phyloP scores from a whole-genome alignment of 2,797 vertebrate species.

The Parotocinclus haroldoi region DNA sequence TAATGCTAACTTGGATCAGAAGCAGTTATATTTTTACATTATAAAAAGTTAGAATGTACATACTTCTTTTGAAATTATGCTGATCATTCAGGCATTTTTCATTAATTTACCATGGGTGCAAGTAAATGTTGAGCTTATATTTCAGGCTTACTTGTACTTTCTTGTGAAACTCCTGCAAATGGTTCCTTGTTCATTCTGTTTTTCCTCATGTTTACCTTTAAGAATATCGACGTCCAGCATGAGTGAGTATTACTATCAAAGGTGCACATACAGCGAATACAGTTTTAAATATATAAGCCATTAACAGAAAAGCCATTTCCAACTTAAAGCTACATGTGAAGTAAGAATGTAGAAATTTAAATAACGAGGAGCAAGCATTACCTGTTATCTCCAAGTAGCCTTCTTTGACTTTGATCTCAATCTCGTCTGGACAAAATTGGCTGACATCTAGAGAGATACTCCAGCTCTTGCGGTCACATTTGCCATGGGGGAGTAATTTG shows the following conservation, averaged over 20 bases:
- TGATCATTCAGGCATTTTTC: too few species aligned
- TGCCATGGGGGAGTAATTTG: conserved; percentile 17
- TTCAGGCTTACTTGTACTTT: conserved; percentile 70
- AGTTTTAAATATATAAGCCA: too few species aligned
- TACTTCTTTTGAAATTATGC: too few species aligned
- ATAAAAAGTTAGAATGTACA: too few species aligned
- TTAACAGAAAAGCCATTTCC: too few species aligned
- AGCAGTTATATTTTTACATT: too few species aligned
- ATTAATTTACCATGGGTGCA: too few species aligned
- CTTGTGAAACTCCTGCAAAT: conserved; percentile 72
- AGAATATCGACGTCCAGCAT: conserved; percentile 32
- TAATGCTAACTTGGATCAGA: too few species aligned
- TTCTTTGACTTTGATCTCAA: conserved; percentile 60
- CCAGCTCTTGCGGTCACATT: conserved; percentile 54
- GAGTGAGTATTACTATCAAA: neutral
- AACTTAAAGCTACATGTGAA: neutral
- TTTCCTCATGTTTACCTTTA: conserved; percentile 69
- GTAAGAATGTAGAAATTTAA: neutral
- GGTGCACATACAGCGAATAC: neutral
- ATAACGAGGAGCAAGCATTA: conserved; percentile 41
- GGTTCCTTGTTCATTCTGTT: conserved; percentile 64
- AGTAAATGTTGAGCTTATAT: too few species aligned
- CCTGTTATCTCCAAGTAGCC: conserved; percentile 71
- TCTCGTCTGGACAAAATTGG: conserved; percentile 67
- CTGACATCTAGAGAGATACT: conserved; percentile 68